These are phyloP conservation scores for Toxotes lorentzi DNA, from an alignment of 2,797 vertebrate species.

Conservation along the genomic window DNA sequence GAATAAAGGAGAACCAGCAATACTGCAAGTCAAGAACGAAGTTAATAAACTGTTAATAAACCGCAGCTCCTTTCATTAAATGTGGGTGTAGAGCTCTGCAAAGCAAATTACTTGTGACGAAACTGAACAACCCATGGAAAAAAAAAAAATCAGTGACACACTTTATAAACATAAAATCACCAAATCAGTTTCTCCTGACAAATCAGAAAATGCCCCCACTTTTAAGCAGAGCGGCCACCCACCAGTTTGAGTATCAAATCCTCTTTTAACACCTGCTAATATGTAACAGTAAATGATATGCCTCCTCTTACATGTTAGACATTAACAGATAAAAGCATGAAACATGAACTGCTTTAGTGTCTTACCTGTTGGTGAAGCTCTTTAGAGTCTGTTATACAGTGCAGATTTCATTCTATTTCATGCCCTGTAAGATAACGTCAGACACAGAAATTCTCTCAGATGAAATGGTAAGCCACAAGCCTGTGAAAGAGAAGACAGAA, in stretches of 20 bases:
- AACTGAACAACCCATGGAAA: background rate
- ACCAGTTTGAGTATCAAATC: background rate
- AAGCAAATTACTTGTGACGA: background rate
- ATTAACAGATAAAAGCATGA: background rate
- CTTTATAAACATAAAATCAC: background rate
- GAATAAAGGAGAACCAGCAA: too few relatives aligned
- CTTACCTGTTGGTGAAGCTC: conserved; percentile 30
- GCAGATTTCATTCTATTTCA: background rate
- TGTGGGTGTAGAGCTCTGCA: background rate
- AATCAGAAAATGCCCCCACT: background rate
- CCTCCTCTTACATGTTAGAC: background rate
- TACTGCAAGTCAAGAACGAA: too few relatives aligned
- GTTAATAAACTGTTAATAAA: background rate
- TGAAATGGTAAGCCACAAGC: background rate
- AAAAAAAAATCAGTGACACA: background rate
- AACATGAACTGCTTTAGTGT: background rate
- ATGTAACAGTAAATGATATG: background rate
- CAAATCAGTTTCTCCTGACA: background rate
- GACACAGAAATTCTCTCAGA: background rate
- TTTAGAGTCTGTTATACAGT: background rate
- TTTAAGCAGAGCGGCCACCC: background rate
- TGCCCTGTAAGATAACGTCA: background rate
- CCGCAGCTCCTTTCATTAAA: background rate
- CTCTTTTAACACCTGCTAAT: background rate
- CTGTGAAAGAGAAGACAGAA: accelerated